phyloP scores from a whole-genome alignment of 2,797 vertebrate species.

The Sternarchorhynchus goeldii region DNA sequence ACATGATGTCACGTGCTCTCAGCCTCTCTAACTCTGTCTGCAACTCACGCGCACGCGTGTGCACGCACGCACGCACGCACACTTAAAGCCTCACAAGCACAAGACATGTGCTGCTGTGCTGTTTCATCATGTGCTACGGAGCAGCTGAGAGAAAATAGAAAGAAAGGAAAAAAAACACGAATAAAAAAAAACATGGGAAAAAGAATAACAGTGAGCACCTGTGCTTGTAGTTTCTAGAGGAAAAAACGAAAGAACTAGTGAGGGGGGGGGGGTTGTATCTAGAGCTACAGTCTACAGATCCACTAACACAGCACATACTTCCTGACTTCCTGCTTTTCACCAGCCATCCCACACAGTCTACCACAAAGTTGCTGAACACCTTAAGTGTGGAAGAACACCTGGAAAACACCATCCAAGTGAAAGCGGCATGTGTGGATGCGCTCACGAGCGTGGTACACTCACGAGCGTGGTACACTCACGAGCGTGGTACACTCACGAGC shows the following conservation, averaged over 20 bases:
- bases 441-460: too few species aligned
- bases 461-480: too few species aligned
- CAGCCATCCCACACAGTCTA: too few species aligned
- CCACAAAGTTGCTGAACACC: too few species aligned
- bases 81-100: background rate
- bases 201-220: background rate
- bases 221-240: too few species aligned
- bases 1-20: conserved; percentile 16
- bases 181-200: background rate
- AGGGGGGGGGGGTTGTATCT: too few species aligned
- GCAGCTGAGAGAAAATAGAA: conserved; percentile 10
- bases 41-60: too few species aligned
- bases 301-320: background rate
- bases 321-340: background rate
- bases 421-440: too few species aligned
- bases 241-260: background rate
- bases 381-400: too few species aligned
- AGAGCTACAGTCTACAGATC: background rate
- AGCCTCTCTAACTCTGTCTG: background rate
- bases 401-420: too few species aligned
- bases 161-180: background rate
- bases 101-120: background rate
- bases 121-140: conserved; percentile 1
- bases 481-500: too few species aligned
- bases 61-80: conserved; percentile 50